Conservation (phyloP, 2,888 invertebrate genomes). For the Nemurella pictetii region DNA sequence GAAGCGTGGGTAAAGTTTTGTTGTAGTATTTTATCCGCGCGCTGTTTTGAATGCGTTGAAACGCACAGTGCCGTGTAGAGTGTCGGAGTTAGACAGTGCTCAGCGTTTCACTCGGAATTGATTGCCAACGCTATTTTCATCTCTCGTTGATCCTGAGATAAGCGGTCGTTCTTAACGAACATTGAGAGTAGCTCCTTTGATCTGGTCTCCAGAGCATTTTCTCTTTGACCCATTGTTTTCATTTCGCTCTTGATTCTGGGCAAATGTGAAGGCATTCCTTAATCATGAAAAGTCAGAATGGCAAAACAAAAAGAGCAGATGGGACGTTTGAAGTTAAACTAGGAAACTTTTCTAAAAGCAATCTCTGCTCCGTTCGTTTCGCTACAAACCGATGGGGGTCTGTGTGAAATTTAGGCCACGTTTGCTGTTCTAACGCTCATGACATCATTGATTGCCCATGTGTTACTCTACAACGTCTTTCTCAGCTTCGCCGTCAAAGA, state of each 20-base stretch:
- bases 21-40: not conserved
- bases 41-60: not conserved
- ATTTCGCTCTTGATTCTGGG: not conserved
- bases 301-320: not conserved
- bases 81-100: not conserved
- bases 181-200: not conserved
- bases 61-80: not conserved
- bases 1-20: not conserved
- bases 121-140: not conserved
- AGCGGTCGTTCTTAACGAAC: not conserved
- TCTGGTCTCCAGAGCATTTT: not conserved
- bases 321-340: not conserved
- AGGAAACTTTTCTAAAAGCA: not conserved
- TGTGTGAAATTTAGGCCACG: not conserved
- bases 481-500: not conserved
- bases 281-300: not conserved
- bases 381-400: not conserved
- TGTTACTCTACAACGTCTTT: not conserved
- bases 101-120: not conserved
- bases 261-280: not conserved
- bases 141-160: not conserved
- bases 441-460: not conserved
- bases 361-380: not conserved
- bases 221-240: not conserved
- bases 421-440: not conserved